These are phyloP conservation scores for Gymnarchus niloticus DNA, from an alignment of 2,113 vertebrate genomes.

Conservation along the genomic window DNA sequence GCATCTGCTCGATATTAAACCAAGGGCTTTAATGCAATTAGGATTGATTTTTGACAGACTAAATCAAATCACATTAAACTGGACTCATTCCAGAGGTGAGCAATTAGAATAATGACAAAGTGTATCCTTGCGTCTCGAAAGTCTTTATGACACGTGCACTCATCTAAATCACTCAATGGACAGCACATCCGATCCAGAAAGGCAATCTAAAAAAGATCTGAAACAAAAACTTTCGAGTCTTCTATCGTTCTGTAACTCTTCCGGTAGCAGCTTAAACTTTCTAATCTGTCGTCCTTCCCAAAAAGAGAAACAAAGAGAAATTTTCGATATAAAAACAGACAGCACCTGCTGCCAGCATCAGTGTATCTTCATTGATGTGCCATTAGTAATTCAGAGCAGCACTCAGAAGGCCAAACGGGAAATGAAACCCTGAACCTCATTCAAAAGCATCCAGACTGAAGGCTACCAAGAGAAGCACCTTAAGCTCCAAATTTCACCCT, in stretches of 20 bases:
- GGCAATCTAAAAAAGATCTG: too few species aligned
- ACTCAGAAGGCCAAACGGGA: slow-evolving; percentile 45
- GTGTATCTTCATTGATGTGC: slow-evolving; percentile 31
- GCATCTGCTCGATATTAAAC: background rate
- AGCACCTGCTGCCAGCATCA: slow-evolving; percentile 36
- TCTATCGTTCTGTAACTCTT: background rate
- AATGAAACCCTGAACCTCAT: slow-evolving; percentile 40
- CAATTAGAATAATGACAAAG: background rate
- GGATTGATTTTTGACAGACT: background rate
- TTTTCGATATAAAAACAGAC: slow-evolving; percentile 9
- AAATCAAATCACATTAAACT: background rate
- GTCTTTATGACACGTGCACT: background rate
- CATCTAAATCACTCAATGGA: background rate
- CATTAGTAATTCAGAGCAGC: slow-evolving; percentile 46
- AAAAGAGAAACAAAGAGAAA: background rate
- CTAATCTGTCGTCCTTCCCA: background rate
- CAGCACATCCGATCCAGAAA: background rate
- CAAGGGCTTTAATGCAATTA: background rate
- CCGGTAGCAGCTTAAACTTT: too few species aligned
- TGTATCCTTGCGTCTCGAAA: background rate
- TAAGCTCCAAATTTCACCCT: slow-evolving; percentile 44
- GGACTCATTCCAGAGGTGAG: background rate
- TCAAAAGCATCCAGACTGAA: slow-evolving; percentile 52
- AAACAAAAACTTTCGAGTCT: too few species aligned
- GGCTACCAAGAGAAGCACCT: slow-evolving; percentile 40